Base-by-base conservation (phyloP, 2,888 invertebrate species). In the Lampropteryx suffumata region DNA sequence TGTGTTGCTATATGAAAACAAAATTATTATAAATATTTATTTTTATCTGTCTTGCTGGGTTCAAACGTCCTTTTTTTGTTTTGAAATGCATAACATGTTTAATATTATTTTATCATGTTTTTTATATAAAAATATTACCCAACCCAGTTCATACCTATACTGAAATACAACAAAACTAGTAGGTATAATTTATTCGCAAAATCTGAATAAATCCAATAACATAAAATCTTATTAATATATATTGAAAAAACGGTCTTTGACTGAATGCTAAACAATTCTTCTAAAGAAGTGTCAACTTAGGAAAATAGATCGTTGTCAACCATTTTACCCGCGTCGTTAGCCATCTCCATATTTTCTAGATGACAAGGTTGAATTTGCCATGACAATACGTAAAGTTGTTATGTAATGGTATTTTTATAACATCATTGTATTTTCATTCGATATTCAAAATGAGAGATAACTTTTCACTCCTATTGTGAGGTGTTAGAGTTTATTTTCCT, bases 181-280 rank as follows among this genome's bases (percentile, higher is more conserved):
- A 17, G 17, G 17, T 17, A 17, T 14, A 32, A 33, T 14, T 39
- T 47, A 34, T 34, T 47, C 34, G 21, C n/a, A 40, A 42, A 42
- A 44, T 35, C 32, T 32, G 48, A 35, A 60, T 35, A 61, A 59
- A 32, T 42, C 42, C 64, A 59, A 59, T 57, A 65, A 62, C 65
- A 69, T 66, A 49, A 43, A 62, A 39, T 52, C 69, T 76, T 72
- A 74, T 76, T 76, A 76, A 75, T 76, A 76, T 76, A 72, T 76
- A 76, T 76, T 71, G 73, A 72, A 76, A 62, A 74, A 71, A 73
- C 61, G 39, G 51, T 59, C 63, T 62, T 36, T 49, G 41, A 59
- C 64, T 60, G 73, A 71, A 74, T 74, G 67, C 60, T 72, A 71
- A 72, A 71, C 74, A 72, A 73, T 72, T 66, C 60, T 65, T 60